Conservation (phyloP, 2,888 invertebrate genomes). For the Chaetogeoica ovagalla region DNA sequence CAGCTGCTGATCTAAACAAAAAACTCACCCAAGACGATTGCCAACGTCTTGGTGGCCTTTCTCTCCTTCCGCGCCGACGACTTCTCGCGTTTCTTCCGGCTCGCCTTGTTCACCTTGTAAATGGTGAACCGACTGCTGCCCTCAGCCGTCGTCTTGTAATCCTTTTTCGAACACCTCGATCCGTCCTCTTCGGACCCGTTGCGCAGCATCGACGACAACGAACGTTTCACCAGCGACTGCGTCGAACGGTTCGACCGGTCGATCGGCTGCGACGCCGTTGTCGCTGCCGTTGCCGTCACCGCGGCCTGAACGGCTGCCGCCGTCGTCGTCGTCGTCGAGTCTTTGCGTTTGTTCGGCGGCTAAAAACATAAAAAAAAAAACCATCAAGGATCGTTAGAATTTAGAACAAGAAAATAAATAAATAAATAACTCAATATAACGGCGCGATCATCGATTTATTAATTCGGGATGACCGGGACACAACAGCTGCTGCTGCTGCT, state of each 20-base stretch:
- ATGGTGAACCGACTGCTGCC: conserved; percentile 82
- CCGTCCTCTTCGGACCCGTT: conserved; percentile 57
- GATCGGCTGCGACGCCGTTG: not conserved
- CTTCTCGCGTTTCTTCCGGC: conserved; percentile 91
- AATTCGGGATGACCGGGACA: too few species aligned
- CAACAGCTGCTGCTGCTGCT: too few species aligned
- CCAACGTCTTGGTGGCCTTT: conserved; percentile 97
- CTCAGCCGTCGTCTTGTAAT: conserved; percentile 66
- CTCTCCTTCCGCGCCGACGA: conserved; percentile 92
- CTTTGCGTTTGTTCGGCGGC: conserved; percentile 30
- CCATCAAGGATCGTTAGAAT: too few species aligned
- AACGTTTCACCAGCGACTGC: conserved; percentile 54
- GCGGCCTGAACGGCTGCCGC: not conserved
- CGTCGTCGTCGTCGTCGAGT: not conserved
- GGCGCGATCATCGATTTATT: too few species aligned
- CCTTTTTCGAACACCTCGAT: conserved; percentile 67
- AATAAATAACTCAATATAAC: too few species aligned
- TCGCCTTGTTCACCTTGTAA: conserved; percentile 91
- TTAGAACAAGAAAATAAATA: too few species aligned
- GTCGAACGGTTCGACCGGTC: conserved; percentile 28
- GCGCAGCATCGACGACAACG: conserved; percentile 59
- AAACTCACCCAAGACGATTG: conserved; percentile 92
- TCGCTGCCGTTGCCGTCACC: not conserved
- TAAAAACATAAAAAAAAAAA: not conserved
- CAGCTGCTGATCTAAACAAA: too few species aligned